phyloP scores from a whole-genome alignment of 2,797 vertebrate genomes.

The Molothrus aeneus region DNA sequence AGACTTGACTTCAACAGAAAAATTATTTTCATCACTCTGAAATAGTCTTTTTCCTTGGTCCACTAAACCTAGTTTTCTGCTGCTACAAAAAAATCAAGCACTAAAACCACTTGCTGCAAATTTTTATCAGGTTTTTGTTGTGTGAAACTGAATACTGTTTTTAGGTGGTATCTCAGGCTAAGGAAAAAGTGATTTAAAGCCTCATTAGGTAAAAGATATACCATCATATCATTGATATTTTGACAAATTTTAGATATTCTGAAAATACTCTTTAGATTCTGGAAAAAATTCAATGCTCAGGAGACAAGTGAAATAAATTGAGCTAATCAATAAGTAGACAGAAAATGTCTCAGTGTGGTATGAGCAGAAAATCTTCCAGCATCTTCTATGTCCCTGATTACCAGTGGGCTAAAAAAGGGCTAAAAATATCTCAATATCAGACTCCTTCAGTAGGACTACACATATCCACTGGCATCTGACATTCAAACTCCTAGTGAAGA shows the following conservation, averaged over 20 bases:
- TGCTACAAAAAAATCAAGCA: accelerated
- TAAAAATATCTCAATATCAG: neutral
- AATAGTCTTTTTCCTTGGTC: neutral
- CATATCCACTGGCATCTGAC: neutral
- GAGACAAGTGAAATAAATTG: neutral
- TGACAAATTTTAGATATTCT: neutral
- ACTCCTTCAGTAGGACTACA: neutral
- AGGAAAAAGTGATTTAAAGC: neutral
- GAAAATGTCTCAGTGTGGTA: neutral
- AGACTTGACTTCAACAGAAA: neutral
- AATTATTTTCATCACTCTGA: neutral
- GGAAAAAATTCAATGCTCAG: neutral
- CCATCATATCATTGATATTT: neutral
- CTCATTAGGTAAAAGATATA: neutral
- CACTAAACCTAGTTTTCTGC: neutral
- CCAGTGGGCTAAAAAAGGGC: neutral
- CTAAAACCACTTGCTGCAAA: neutral
- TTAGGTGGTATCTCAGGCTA: neutral
- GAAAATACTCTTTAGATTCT: neutral
- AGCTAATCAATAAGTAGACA: neutral
- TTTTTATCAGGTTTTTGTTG: neutral
- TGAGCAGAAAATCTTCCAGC: neutral
- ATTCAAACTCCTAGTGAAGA: neutral
- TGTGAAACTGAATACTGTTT: neutral
- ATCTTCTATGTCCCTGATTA: neutral